These are phyloP conservation scores for Cacatua alba DNA, from an alignment of 2,113 vertebrate genomes.

Conservation along the genomic window DNA sequence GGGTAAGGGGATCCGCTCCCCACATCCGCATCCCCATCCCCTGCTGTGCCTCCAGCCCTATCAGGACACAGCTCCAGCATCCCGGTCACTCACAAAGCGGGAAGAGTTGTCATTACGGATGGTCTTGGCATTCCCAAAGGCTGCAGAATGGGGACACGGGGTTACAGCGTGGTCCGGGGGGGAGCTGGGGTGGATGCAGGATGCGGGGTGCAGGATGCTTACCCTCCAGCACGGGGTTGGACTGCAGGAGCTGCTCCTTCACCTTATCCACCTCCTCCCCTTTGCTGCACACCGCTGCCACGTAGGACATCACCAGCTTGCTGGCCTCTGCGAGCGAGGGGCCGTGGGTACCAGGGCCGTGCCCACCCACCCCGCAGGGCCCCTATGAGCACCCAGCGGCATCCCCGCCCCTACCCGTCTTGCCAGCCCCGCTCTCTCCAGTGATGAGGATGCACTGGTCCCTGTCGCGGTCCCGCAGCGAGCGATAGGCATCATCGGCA, in stretches of 20 bases:
- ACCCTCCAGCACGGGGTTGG: constrained; percentile 84
- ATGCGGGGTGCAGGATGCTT: not conserved
- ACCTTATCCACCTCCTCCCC: constrained; percentile 81
- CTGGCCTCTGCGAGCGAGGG: constrained; percentile 75
- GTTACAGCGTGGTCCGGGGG: rapidly evolving
- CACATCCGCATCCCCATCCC: rapidly evolving
- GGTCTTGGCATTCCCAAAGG: constrained; percentile 82
- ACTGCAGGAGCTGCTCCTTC: constrained; percentile 83
- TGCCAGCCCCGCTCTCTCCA: constrained; percentile 80
- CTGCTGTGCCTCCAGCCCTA: not conserved
- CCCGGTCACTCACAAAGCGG: constrained; percentile 74
- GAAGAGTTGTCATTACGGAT: constrained; percentile 82
- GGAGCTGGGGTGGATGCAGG: rapidly evolving
- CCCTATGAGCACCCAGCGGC: rapidly evolving
- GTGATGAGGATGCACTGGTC: constrained; percentile 85
- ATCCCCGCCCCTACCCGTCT: constrained; percentile 73
- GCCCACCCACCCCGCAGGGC: rapidly evolving
- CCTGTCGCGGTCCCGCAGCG: constrained; percentile 70
- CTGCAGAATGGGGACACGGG: not conserved
- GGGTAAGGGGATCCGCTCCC: not conserved
- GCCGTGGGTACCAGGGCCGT: rapidly evolving
- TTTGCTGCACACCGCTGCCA: constrained; percentile 80
- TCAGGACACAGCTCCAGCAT: rapidly evolving
- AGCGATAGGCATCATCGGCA: constrained; percentile 79
- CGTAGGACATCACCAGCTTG: constrained; percentile 83